Evolutionary conservation across 2,113 vertebrate genomes (phyloP), one percentile per base, ranked within the genome.

Genomic region (Dasyprocta punctata): DNA sequence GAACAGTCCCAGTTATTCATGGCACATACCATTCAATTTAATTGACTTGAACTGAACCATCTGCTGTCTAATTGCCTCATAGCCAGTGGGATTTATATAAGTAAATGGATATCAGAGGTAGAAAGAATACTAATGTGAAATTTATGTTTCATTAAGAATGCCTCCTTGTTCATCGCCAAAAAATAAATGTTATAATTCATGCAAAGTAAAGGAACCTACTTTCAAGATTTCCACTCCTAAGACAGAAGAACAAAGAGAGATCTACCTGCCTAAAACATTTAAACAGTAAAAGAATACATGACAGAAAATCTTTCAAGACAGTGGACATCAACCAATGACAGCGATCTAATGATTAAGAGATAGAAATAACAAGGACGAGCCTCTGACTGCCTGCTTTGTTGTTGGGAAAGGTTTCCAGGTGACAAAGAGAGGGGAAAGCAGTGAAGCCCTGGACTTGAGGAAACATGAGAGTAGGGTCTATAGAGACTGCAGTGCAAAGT

Each of bases 41-140:
- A 98, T 98, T 98, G 98, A 98, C 97, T 98, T 98, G 98, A 98
- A 98, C 98, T 97, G 95, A 97, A 94, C 97, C 98, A 98, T 98
- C 98, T 98, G 98, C 97, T 98, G 90, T 97, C 96, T 98, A 98
- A 98, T 98, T 98, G 97, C 98, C 89, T 98, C 96, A 90, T 97
- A 98, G 94, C 97, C 98, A 98, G 94, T 97, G 98, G 98, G 98
- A 98, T 98, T 99, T 98, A 97, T 98, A 83, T 94, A 96, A 98
- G 96, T 98, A 98, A 98, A 97, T 98, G 97, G 98, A 97, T 96
- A 80, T 93, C 89, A 98, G 56, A 93, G 96, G 93, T 19, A 92
- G 83, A 91, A 94, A 97, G 97, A 98, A 98, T 98, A 93, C 95
- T 98, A 98, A 98, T 97, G 96, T 73, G 84, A 98, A 95, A 36